Conservation (phyloP, 1,140 invertebrate genomes). For the Delia radicum region DNA sequence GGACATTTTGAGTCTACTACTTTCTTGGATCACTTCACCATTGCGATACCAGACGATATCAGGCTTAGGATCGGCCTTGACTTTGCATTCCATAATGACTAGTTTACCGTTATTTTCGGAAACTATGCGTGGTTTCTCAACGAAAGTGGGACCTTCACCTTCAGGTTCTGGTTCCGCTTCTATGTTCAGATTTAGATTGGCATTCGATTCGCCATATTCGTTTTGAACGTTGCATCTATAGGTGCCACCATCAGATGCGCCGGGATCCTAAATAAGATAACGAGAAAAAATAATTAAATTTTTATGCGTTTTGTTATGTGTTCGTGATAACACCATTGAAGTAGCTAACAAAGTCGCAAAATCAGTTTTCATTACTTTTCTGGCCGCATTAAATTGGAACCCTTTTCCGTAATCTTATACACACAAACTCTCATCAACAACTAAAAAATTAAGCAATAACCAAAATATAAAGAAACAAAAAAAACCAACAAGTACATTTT, state of each 20-base stretch:
- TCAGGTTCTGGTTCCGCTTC: slow-evolving; percentile 89
- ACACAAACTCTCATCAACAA: too few relatives aligned
- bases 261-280: slow-evolving; percentile 86
- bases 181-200: slow-evolving; percentile 97
- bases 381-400: too few relatives aligned
- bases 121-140: slow-evolving; percentile 83
- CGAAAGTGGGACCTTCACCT: slow-evolving; percentile 95
- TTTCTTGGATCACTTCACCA: slow-evolving; percentile 74
- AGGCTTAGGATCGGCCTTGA: slow-evolving; percentile 91
- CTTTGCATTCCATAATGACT: slow-evolving; percentile 96
- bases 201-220: slow-evolving; percentile 96
- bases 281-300: too few relatives aligned
- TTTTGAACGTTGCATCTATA: slow-evolving; percentile 97
- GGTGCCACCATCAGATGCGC: slow-evolving; percentile 91
- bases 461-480: too few relatives aligned
- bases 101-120: slow-evolving; percentile 94
- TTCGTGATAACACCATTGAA: too few relatives aligned
- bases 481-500: too few relatives aligned
- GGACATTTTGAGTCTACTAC: slow-evolving; percentile 75
- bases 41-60: slow-evolving; percentile 91
- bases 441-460: too few relatives aligned
- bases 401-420: too few relatives aligned
- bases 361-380: too few relatives aligned
- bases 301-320: too few relatives aligned
- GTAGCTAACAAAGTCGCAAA: too few relatives aligned